Conservation (phyloP, 2,113 vertebrate genomes). For the Cepphus grylle region DNA sequence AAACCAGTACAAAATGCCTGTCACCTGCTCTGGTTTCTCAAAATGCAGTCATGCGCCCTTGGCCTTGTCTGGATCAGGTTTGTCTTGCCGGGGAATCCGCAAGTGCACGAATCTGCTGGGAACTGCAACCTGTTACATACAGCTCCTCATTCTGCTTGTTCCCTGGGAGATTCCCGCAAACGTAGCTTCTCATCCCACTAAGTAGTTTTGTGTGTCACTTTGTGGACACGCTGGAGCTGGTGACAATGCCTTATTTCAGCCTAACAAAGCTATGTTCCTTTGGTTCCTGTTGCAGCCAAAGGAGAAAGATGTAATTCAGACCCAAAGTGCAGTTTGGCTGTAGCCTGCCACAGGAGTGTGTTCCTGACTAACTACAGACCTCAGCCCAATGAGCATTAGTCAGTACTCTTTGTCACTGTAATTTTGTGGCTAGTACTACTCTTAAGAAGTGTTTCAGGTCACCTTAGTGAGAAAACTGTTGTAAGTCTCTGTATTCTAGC, state of each 20-base stretch:
- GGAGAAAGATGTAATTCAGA: not conserved
- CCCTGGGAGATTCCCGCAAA: fast-evolving
- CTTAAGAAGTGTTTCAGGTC: not conserved
- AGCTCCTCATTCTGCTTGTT: not conserved
- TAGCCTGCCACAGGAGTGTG: fast-evolving
- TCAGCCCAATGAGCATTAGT: not conserved
- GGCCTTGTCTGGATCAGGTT: not conserved
- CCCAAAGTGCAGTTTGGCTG: not conserved
- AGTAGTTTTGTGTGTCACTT: not conserved
- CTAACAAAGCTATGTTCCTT: not conserved
- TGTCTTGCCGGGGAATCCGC: not conserved
- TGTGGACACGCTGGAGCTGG: fast-evolving
- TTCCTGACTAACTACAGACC: not conserved
- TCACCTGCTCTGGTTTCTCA: not conserved
- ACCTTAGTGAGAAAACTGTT: not conserved
- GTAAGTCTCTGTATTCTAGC: not conserved
- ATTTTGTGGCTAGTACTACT: not conserved
- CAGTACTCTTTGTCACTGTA: not conserved
- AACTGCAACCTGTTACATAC: fast-evolving
- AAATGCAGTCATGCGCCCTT: not conserved
- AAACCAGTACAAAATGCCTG: not conserved
- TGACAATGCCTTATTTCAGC: not conserved
- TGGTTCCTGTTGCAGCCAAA: not conserved
- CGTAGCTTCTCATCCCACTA: not conserved
- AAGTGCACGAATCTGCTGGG: fast-evolving